phyloP scores from a whole-genome alignment of 2,797 vertebrate genomes.

The Mormyrops boulengeri region DNA sequence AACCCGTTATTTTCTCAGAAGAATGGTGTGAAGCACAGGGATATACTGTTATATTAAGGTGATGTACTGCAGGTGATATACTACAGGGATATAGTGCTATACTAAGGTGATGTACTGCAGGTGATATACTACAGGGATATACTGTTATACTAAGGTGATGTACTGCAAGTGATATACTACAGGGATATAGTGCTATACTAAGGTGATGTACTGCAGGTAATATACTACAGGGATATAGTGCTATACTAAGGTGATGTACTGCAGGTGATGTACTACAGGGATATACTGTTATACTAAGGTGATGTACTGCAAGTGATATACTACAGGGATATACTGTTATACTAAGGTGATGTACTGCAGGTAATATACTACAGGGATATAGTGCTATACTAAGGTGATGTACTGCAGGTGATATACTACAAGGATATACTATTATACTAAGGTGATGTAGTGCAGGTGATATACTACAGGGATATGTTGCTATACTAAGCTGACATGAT shows the following conservation, averaged over 20 bases:
- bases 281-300: not conserved
- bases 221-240: not conserved
- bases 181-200: not conserved
- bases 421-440: no score
- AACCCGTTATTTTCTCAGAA: not conserved
- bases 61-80: not conserved
- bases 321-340: not conserved
- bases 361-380: no score
- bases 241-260: not conserved
- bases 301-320: not conserved
- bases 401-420: no score
- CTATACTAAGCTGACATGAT: not conserved
- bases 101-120: not conserved
- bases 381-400: no score
- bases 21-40: not conserved
- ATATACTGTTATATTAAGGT: not conserved
- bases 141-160: not conserved
- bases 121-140: not conserved
- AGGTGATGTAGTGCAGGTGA: no score
- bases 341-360: not conserved
- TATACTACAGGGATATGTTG: not conserved
- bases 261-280: not conserved
- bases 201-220: not conserved
- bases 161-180: not conserved
- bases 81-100: not conserved